These are phyloP conservation scores for Drosophila auraria DNA, from an alignment of 1,140 invertebrate species.

Conservation along the genomic window DNA sequence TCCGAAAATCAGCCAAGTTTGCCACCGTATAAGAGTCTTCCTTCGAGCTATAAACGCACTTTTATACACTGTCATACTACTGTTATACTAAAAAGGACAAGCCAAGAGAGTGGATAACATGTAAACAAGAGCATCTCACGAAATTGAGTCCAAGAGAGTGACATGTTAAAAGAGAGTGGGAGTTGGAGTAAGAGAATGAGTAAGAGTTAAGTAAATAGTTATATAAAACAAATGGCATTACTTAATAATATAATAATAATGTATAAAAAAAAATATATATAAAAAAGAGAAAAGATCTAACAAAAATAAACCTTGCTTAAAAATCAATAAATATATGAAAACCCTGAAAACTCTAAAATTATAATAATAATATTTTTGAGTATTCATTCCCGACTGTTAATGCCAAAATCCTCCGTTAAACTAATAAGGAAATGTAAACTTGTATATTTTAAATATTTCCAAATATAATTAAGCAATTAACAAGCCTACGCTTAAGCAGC, in stretches of 20 bases:
- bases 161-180: neutral
- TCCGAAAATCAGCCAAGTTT: slow-evolving; percentile 55
- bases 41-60: neutral
- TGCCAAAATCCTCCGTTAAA: neutral
- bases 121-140: neutral
- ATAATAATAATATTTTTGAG: too few relatives aligned
- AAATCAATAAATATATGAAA: neutral
- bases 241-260: neutral
- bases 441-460: neutral
- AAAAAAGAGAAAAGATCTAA: neutral
- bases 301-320: neutral
- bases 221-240: slow-evolving; percentile 43
- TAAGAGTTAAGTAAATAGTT: slow-evolving; percentile 42
- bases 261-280: neutral
- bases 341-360: neutral
- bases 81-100: slow-evolving; percentile 32
- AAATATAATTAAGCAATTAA: too few relatives aligned
- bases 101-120: neutral
- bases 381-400: too few relatives aligned
- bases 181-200: neutral
- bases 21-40: slow-evolving; percentile 55
- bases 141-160: neutral
- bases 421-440: neutral
- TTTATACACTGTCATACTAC: neutral
- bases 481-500: slow-evolving; percentile 20